phyloP scores from a whole-genome alignment of 2,888 invertebrate genomes.

The Campoplex capitator region DNA sequence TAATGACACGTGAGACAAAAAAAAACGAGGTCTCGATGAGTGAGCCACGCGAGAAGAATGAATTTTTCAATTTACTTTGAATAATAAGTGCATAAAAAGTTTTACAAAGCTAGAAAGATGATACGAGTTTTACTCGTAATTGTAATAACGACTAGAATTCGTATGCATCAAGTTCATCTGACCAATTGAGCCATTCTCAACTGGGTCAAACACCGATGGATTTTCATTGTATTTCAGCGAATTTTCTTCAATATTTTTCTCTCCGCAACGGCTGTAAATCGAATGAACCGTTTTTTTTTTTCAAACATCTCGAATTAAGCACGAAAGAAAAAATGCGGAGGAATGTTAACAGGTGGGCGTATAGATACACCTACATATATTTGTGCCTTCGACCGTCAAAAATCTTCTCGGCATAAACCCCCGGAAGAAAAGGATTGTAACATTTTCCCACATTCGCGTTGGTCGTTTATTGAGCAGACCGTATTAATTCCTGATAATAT shows the following conservation, averaged over 20 bases:
- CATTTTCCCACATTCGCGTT: conserved; percentile 32
- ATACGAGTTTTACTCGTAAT: too few relatives aligned
- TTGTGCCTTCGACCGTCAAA: not conserved
- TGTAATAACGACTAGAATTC: too few relatives aligned
- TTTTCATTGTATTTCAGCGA: conserved; percentile 6
- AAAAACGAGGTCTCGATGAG: not conserved
- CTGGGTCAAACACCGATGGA: not conserved
- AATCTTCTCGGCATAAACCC: not conserved
- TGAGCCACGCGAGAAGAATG: too few relatives aligned
- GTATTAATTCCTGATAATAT: not conserved
- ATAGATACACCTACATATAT: conserved; percentile 1
- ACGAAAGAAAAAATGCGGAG: conserved; percentile 10
- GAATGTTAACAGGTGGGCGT: conserved; percentile 17
- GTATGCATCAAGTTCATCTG: too few relatives aligned
- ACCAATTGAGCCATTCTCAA: not conserved
- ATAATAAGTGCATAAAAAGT: not conserved
- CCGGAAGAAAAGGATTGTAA: conserved; percentile 27
- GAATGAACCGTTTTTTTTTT: conserved; percentile 15
- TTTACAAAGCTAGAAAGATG: too few relatives aligned
- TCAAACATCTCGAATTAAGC: not conserved
- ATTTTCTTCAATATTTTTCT: not conserved
- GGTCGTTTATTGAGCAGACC: not conserved
- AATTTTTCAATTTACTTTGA: too few relatives aligned
- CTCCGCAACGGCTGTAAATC: not conserved
- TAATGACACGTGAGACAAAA: not conserved